A percentile compares a stretch with the other conserved stretches of the same genome.
Evolutionary conservation across 2,888 invertebrate species (phyloP).

Genomic region (Nematopogon swammerdamellus): DNA sequence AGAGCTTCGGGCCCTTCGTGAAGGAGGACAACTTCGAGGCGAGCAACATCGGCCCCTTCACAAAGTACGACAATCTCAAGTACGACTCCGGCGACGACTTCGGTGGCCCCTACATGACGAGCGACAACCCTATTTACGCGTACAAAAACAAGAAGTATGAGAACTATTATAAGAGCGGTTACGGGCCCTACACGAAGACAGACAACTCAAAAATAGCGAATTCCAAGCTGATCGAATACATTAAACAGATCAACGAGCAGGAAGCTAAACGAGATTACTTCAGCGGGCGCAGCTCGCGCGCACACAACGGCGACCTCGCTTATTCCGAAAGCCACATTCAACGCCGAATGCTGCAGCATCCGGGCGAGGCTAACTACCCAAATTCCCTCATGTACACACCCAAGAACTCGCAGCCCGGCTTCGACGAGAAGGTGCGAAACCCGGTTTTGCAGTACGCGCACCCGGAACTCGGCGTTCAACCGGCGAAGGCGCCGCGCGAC

Average conservation of each 20-base stretch:
- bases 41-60: slow-evolving; percentile 51
- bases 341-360: slow-evolving; percentile 68
- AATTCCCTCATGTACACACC: slow-evolving; percentile 64
- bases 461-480: slow-evolving; percentile 74
- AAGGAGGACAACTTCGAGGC: slow-evolving; percentile 57
- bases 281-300: slow-evolving; percentile 46
- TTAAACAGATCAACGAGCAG: slow-evolving; percentile 64
- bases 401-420: slow-evolving; percentile 56
- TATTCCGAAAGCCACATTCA: slow-evolving; percentile 60
- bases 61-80: slow-evolving; percentile 56
- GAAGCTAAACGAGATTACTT: slow-evolving; percentile 61
- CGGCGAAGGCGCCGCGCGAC: slow-evolving; percentile 60
- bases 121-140: slow-evolving; percentile 30
- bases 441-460: slow-evolving; percentile 79
- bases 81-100: slow-evolving; percentile 30
- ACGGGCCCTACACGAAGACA: slow-evolving; percentile 62
- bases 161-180: slow-evolving; percentile 40
- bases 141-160: slow-evolving; percentile 44
- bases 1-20: slow-evolving; percentile 57
- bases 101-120: slow-evolving; percentile 29
- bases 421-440: slow-evolving; percentile 68
- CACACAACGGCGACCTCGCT: slow-evolving; percentile 42
- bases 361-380: slow-evolving; percentile 62
- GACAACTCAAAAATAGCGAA: slow-evolving; percentile 58
- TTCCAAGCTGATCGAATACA: slow-evolving; percentile 61